Evolutionary conservation across 2,113 vertebrate genomes (phyloP).

Genomic region (Neogobius melanostomus): DNA sequence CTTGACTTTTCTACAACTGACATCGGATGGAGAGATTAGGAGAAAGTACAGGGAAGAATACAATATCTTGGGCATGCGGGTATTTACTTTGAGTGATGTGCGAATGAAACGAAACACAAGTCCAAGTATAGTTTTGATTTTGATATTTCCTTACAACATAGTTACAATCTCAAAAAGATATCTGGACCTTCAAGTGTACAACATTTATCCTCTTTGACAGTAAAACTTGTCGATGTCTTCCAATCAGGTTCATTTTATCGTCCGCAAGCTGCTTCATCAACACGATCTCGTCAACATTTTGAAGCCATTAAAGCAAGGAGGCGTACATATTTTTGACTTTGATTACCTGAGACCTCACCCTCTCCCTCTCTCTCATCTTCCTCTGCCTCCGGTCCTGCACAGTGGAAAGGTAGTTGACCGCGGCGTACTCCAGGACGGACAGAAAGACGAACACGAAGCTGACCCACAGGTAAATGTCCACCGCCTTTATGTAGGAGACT

Average conservation of each 20-base stretch:
- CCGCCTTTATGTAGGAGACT: slow-evolving; percentile 82
- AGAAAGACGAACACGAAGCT: slow-evolving; percentile 84
- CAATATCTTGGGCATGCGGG: too few relatives aligned
- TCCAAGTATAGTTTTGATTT: too few relatives aligned
- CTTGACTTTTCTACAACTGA: too few relatives aligned
- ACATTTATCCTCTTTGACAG: too few relatives aligned
- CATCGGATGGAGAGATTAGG: too few relatives aligned
- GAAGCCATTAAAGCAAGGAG: background rate
- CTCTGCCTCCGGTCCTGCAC: slow-evolving; percentile 87
- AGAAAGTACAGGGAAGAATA: too few relatives aligned
- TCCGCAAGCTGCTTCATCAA: background rate
- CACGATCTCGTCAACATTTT: background rate
- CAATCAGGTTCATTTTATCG: background rate
- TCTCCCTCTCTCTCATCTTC: slow-evolving; percentile 84
- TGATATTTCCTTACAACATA: too few relatives aligned
- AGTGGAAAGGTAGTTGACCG: slow-evolving; percentile 93
- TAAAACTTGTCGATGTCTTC: background rate
- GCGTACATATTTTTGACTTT: background rate
- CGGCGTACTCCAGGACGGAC: slow-evolving; percentile 82
- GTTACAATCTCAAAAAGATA: too few relatives aligned
- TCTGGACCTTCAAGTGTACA: too few relatives aligned
- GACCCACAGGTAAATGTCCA: slow-evolving; percentile 84
- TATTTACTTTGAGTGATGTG: too few relatives aligned
- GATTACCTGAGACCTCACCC: slow-evolving; percentile 77
- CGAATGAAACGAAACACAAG: too few relatives aligned